phyloP scores from a whole-genome alignment of 30 jellyfish, hydroid and myxozoan species.

The Hydra vulgaris region DNA sequence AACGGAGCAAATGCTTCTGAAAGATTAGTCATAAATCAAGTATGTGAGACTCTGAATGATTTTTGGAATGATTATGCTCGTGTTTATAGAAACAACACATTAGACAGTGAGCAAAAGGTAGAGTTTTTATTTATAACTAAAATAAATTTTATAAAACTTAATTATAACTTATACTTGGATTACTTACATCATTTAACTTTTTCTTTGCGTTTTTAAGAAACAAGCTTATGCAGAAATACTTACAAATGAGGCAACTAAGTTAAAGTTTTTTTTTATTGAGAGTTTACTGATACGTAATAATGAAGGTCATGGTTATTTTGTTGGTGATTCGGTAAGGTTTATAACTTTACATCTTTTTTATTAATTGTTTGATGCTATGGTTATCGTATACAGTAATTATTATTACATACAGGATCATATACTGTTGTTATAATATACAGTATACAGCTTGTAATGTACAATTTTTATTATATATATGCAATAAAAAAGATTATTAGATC shows the following conservation, averaged over 20 bases:
- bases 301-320: constrained; percentile 17
- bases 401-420: too few species aligned
- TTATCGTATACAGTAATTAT: too few species aligned
- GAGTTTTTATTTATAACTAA: too few species aligned
- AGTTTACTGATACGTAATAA: constrained; percentile 6
- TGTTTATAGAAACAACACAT: neutral
- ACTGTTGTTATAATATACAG: too few species aligned
- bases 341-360: too few species aligned
- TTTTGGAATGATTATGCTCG: neutral
- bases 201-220: neutral
- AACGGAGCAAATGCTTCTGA: neutral
- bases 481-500: too few species aligned
- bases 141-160: neutral
- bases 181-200: too few species aligned
- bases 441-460: too few species aligned
- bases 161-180: too few species aligned
- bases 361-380: too few species aligned
- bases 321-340: constrained; percentile 21
- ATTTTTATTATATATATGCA: too few species aligned
- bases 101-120: neutral
- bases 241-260: neutral
- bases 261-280: neutral
- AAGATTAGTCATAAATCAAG: neutral
- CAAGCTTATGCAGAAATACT: neutral
- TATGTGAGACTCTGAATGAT: neutral